Evolutionary conservation across 2,113 vertebrate genomes (phyloP).

Genomic region (Plecturocebus donacophilus): DNA sequence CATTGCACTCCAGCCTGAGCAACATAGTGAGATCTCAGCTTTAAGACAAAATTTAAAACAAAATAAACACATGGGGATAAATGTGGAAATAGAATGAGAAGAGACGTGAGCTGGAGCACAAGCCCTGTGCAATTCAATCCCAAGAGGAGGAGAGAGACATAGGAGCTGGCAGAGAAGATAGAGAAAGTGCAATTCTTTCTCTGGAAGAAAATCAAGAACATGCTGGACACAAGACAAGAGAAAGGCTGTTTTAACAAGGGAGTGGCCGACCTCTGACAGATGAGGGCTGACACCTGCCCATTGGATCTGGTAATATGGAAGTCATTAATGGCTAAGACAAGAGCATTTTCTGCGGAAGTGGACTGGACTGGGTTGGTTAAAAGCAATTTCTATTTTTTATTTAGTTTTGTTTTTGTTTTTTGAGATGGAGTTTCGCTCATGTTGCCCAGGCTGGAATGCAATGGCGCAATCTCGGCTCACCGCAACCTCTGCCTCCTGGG

Average conservation of each 20-base stretch:
- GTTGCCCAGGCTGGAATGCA: too few relatives aligned
- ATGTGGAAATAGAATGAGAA: not conserved
- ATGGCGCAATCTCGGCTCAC: too few relatives aligned
- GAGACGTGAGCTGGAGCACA: not conserved
- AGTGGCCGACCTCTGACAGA: not conserved
- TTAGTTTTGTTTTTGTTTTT: too few relatives aligned
- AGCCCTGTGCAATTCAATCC: not conserved
- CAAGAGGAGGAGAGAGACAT: not conserved
- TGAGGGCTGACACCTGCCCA: not conserved
- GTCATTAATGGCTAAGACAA: not conserved
- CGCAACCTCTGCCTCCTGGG: too few relatives aligned
- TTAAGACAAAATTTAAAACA: too few relatives aligned
- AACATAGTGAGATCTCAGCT: too few relatives aligned
- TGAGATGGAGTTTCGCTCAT: too few relatives aligned
- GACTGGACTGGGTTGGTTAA: not conserved
- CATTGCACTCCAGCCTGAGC: too few relatives aligned
- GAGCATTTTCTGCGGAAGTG: not conserved
- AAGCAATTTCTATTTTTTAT: not conserved
- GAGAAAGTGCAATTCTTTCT: rapidly evolving
- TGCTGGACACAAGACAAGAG: not conserved
- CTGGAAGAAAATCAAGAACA: not conserved
- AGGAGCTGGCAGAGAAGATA: not conserved
- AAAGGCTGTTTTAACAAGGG: not conserved
- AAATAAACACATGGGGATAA: not conserved
- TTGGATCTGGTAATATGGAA: not conserved